These are phyloP conservation scores for Intellagama lesueurii DNA, from an alignment of 2,797 vertebrate genomes.

Conservation along the genomic window DNA sequence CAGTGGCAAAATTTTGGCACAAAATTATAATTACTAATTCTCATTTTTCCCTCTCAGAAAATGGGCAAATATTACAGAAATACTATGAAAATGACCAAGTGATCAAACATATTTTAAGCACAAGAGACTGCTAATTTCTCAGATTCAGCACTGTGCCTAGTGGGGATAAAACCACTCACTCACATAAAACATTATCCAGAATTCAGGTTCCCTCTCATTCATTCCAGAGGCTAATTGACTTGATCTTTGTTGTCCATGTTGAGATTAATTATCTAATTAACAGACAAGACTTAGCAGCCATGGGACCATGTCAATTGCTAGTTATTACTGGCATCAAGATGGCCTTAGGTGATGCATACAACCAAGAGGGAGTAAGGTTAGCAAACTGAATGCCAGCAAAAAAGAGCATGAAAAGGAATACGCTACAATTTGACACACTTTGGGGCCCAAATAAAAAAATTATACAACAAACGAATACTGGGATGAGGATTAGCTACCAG, in stretches of 20 bases:
- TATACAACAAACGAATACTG: neutral
- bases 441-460: neutral
- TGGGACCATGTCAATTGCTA: neutral
- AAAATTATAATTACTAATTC: neutral
- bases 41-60: neutral
- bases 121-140: neutral
- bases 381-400: conserved; percentile 1
- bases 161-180: neutral
- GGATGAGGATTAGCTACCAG: neutral
- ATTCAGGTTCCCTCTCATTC: neutral
- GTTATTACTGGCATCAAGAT: neutral
- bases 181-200: neutral
- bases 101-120: neutral
- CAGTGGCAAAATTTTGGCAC: neutral
- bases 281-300: neutral
- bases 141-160: neutral
- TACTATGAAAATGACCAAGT: neutral
- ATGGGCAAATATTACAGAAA: neutral
- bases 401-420: neutral
- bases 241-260: neutral
- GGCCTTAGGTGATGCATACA: neutral
- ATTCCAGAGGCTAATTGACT: neutral
- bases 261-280: conserved; percentile 28
- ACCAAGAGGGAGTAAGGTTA: neutral
- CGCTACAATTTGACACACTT: neutral